These are phyloP conservation scores for Cercopithecus mitis DNA, from an alignment of 2,797 vertebrate genomes.

Conservation along the genomic window DNA sequence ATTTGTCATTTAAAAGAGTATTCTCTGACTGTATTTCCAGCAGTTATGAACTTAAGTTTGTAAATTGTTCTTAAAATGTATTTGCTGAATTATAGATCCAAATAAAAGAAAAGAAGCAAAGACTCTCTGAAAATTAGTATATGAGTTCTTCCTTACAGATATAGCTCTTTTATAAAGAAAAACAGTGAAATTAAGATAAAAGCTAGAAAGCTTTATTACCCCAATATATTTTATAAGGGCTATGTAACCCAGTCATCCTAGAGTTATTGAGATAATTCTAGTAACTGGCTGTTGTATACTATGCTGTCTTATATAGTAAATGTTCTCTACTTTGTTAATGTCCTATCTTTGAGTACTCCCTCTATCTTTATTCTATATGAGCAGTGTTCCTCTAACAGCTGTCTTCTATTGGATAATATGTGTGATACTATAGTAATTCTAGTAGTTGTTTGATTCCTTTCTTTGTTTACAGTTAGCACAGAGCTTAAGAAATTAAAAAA, in stretches of 20 bases:
- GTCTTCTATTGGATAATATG: background rate
- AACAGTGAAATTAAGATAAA: slow-evolving; percentile 51
- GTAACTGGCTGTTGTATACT: slow-evolving; percentile 17
- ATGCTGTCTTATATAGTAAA: background rate
- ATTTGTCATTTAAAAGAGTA: slow-evolving; percentile 67
- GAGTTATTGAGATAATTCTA: slow-evolving; percentile 30
- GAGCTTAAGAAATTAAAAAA: slow-evolving; percentile 24
- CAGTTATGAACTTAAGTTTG: slow-evolving; percentile 70
- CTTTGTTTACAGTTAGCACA: slow-evolving; percentile 50
- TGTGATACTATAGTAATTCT: background rate
- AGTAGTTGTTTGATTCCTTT: slow-evolving; percentile 11
- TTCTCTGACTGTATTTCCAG: slow-evolving; percentile 71
- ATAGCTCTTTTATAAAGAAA: slow-evolving; percentile 52
- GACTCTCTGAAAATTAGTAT: slow-evolving; percentile 72
- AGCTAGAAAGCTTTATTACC: slow-evolving; percentile 26
- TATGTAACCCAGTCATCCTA: slow-evolving; percentile 45
- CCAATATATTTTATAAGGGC: slow-evolving; percentile 47
- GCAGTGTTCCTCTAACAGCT: background rate
- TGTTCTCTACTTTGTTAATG: background rate
- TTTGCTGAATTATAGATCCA: slow-evolving; percentile 75
- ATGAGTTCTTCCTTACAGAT: slow-evolving; percentile 68
- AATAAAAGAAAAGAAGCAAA: slow-evolving; percentile 80
- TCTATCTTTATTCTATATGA: background rate
- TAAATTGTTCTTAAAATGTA: slow-evolving; percentile 77
- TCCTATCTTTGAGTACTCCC: background rate